These are phyloP conservation scores for Drosophila subpulchrella DNA, from an alignment of 1,140 invertebrate species.

Conservation along the genomic window DNA sequence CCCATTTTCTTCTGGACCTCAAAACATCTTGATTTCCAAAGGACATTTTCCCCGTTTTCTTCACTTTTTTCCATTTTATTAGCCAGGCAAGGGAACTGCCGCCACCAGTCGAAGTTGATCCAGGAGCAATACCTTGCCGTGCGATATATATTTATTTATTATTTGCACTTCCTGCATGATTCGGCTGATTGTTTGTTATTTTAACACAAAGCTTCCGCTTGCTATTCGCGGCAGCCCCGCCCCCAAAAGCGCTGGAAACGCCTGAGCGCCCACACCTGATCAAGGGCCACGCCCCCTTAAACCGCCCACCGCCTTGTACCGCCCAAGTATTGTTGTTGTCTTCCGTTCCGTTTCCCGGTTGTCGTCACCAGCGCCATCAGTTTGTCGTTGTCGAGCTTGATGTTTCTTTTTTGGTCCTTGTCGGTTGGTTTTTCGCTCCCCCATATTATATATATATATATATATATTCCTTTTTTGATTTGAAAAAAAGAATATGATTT, in stretches of 20 bases:
- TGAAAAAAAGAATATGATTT: slow-evolving; percentile 42
- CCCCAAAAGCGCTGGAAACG: background rate
- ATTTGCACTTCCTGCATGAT: slow-evolving; percentile 82
- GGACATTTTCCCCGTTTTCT: slow-evolving; percentile 5
- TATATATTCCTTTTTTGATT: slow-evolving; percentile 5
- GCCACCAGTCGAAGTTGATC: slow-evolving; percentile 33
- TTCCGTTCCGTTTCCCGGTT: slow-evolving; percentile 70
- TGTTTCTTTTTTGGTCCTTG: slow-evolving; percentile 51
- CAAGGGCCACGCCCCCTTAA: background rate
- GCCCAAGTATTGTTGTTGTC: slow-evolving; percentile 32
- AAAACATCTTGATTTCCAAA: background rate
- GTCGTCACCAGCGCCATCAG: slow-evolving; percentile 50
- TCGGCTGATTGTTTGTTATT: slow-evolving; percentile 82
- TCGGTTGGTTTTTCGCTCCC: slow-evolving; percentile 17
- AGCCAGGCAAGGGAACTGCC: slow-evolving; percentile 43
- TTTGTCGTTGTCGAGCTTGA: slow-evolving; percentile 59
- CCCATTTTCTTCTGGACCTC: background rate
- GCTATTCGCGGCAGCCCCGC: slow-evolving; percentile 31
- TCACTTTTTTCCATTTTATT: slow-evolving; percentile 16
- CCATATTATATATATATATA: background rate
- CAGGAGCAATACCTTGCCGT: slow-evolving; percentile 33
- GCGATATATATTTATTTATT: slow-evolving; percentile 82
- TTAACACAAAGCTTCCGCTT: slow-evolving; percentile 79
- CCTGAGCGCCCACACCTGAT: slow-evolving; percentile 1
- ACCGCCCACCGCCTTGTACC: slow-evolving; percentile 1